Evolutionary conservation across 2,888 invertebrate genomes (phyloP).

Genomic region (Pollenia labialis): DNA sequence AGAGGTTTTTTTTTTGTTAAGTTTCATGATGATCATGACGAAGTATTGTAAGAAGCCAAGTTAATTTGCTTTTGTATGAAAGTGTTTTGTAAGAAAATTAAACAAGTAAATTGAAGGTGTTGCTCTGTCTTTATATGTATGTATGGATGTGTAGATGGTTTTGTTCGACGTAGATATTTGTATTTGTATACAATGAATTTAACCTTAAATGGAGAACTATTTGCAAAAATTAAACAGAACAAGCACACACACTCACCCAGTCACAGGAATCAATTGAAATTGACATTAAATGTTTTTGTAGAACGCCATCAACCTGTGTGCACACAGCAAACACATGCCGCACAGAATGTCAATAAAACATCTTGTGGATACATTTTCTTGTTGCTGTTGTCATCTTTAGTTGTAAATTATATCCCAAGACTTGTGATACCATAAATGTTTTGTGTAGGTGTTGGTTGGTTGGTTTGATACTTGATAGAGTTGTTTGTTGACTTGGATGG

Average conservation of each 20-base stretch:
- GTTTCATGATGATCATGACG: background rate
- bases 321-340: background rate
- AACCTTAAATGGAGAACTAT: conserved; percentile 11
- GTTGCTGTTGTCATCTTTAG: conserved; percentile 29
- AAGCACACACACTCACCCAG: conserved; percentile 7
- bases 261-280: conserved; percentile 29
- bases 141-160: background rate
- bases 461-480: conserved; percentile 5
- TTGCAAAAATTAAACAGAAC: conserved; percentile 4
- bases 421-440: conserved; percentile 27
- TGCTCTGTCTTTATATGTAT: background rate
- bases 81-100: conserved; percentile 22
- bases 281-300: conserved; percentile 37
- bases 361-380: conserved; percentile 23
- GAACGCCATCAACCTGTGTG: background rate
- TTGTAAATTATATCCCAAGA: conserved; percentile 25
- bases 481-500: conserved; percentile 1
- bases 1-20: conserved; percentile 6
- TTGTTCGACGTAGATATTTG: background rate
- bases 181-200: background rate
- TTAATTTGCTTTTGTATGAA: background rate
- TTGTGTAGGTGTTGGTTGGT: conserved; percentile 31
- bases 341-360: conserved; percentile 2
- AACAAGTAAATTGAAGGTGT: conserved; percentile 30
- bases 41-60: conserved; percentile 3